Conservation (phyloP, 2,797 vertebrate species). For the Takifugu rubripes region DNA sequence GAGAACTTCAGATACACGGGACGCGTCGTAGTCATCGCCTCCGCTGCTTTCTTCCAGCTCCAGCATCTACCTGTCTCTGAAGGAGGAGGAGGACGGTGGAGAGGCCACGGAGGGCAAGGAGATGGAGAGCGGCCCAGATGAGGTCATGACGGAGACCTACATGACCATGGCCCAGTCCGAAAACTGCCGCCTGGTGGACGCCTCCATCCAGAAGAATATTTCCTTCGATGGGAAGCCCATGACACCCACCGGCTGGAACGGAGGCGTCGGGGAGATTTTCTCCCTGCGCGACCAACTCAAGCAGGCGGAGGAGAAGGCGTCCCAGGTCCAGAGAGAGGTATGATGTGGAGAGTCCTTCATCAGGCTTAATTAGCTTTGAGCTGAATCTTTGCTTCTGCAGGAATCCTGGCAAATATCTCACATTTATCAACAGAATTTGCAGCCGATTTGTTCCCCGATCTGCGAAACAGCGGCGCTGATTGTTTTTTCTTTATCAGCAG, state of each 20-base stretch:
- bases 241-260: constrained; percentile 70
- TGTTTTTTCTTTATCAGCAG: no score
- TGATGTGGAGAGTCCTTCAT: neutral
- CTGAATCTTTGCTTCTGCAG: no score
- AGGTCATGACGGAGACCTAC: constrained; percentile 64
- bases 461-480: no score
- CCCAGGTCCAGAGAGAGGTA: constrained; percentile 77
- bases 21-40: neutral
- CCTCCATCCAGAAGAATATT: constrained; percentile 81
- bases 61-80: constrained; percentile 70
- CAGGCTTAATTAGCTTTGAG: neutral
- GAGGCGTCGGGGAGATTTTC: constrained; percentile 74
- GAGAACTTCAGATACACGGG: neutral
- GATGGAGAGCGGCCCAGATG: constrained; percentile 42
- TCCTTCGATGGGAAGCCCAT: constrained; percentile 77
- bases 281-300: constrained; percentile 80
- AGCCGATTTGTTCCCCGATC: no score
- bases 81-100: constrained; percentile 67
- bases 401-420: no score
- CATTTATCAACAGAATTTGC: no score
- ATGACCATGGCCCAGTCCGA: constrained; percentile 66
- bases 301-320: constrained; percentile 78
- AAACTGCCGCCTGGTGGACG: constrained; percentile 73
- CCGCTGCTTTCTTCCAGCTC: constrained; percentile 50
- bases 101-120: constrained; percentile 48